Evolutionary conservation across 2,888 invertebrate species (phyloP), one percentile per base, ranked within the genome.

Genomic region (Ornithoptera priamus): DNA sequence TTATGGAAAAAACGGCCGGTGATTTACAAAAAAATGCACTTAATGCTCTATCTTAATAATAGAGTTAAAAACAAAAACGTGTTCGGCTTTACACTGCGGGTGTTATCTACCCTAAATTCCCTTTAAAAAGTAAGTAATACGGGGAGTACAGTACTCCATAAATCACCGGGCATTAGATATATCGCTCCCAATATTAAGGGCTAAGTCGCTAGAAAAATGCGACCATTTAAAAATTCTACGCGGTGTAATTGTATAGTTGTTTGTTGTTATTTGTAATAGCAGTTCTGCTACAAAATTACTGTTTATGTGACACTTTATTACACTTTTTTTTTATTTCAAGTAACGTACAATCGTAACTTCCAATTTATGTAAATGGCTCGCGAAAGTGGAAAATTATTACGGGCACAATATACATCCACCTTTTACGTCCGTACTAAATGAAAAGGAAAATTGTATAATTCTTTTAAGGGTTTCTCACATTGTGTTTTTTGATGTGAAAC

Each of bases 161-260:
- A 89, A 90, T 90, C 90, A 90, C 86, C 81, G 79, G 76, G 87
- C 80, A 85, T 87, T 86, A 86, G 63, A 59, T 83, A 80, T 86
- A 85, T 86, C 81, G 80, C 79, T 73, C 75, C 75, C 72, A 78
- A 77, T 79, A 76, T 78, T 78, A 79, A 81, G 75, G 77, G 76
- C 75, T 75, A 73, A 71, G 74, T 74, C 72, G 72, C 71, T 67
- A 67, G 67, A 64, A 58, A 62, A 70, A 67, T 62, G 67, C 60
- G 68, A 42, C 50, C 60, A 66, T 63, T 70, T 63, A 68, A 71
- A 72, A 65, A 68, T 22, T 24, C 56, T 57, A 56, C 42, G n/a
- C 61, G 50, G 15, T 62, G 67, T 62, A 56, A 56, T 56, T 56
- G 56, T 56, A 56, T 56, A 56, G 56, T 56, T 58, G 46, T 57